These are phyloP conservation scores for Pygocentrus nattereri DNA, from an alignment of 2,797 vertebrate species.

Conservation along the genomic window DNA sequence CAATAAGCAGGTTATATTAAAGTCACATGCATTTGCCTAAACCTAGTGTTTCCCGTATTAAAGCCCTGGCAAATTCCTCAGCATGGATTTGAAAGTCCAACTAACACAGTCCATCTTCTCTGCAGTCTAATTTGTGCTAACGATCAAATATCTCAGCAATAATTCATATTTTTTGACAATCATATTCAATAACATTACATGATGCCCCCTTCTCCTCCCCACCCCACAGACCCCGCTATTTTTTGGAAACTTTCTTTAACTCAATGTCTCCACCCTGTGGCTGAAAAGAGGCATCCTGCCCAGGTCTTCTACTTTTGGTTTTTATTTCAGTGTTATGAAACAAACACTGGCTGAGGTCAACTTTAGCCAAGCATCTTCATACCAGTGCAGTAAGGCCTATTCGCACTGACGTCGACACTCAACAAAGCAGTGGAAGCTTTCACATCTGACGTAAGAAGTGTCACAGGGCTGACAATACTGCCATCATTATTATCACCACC, in stretches of 20 bases:
- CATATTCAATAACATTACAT: slow-evolving; percentile 48
- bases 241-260: slow-evolving; percentile 48
- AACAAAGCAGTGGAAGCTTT: not conserved
- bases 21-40: slow-evolving; percentile 11
- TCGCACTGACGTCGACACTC: not conserved
- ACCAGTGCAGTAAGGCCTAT: not conserved
- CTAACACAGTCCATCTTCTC: not conserved
- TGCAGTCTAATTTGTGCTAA: not conserved
- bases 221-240: not conserved
- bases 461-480: not conserved
- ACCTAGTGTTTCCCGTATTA: not conserved
- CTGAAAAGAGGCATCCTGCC: not conserved
- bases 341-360: not conserved
- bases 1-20: slow-evolving; percentile 32
- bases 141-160: slow-evolving; percentile 37
- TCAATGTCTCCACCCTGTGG: slow-evolving; percentile 64
- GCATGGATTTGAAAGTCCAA: slow-evolving; percentile 4
- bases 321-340: slow-evolving; percentile 13
- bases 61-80: not conserved
- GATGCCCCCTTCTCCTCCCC: slow-evolving; percentile 52
- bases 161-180: slow-evolving; percentile 23
- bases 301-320: slow-evolving; percentile 13
- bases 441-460: not conserved
- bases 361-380: not conserved
- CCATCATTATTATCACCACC: not conserved